A percentile compares a stretch with the other conserved stretches of the same genome.
Evolutionary conservation across 2,113 vertebrate species (phyloP).

Genomic region (Menidia beryllina): DNA sequence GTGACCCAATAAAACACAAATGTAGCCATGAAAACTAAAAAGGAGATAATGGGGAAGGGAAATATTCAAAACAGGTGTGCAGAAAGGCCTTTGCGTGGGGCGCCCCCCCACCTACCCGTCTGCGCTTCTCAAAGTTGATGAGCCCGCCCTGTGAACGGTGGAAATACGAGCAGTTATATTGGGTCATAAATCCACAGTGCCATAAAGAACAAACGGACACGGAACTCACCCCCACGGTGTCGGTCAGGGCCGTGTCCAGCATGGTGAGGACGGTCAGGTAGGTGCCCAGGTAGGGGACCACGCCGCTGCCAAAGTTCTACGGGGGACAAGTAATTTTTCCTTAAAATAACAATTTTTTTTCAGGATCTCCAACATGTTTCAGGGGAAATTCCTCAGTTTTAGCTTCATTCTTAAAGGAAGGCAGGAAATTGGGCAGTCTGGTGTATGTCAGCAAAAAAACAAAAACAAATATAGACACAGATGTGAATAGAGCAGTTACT

Average conservation of each 20-base stretch:
- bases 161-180: not conserved
- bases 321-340: no score
- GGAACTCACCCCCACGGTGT: constrained; percentile 84
- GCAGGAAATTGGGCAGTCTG: not conserved
- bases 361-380: not conserved
- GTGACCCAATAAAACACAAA: not conserved
- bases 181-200: not conserved
- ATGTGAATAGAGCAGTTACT: not conserved
- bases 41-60: no score
- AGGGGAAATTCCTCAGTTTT: not conserved
- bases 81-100: not conserved
- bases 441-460: not conserved
- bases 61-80: no score
- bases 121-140: constrained; percentile 92
- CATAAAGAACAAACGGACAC: not conserved
- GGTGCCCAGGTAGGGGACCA: constrained; percentile 90
- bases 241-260: constrained; percentile 89
- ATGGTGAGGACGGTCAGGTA: constrained; percentile 91
- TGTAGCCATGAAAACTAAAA: not conserved
- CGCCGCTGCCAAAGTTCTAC: constrained; percentile 75
- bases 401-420: not conserved
- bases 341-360: not conserved
- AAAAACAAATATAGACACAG: not conserved
- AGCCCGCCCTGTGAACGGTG: constrained; percentile 81
- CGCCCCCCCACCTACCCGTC: constrained; percentile 83